Base-by-base conservation (phyloP, 2,888 invertebrate genomes). In the Neoscelio sp. region DNA sequence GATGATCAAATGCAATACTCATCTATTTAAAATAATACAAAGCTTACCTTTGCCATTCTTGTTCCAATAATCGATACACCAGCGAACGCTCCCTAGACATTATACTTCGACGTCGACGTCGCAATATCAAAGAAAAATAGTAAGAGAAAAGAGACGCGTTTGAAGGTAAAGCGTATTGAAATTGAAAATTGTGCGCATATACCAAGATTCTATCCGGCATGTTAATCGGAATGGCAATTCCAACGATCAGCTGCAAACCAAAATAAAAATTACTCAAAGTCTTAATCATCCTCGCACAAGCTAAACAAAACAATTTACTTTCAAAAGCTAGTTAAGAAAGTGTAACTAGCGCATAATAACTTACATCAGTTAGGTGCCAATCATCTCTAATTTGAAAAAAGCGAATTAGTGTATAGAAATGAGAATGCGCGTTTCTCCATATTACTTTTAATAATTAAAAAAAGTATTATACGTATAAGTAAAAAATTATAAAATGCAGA, bases 151-250 rank as follows among this genome's bases (percentile, higher is more conserved):
- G 81, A 0, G 92, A 88, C 33, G 92, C 91, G 82, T 93, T 93
- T 58, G 86, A 84, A 48, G 93, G 92, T 79, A 93, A 88, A 0
- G 88, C 23, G 85, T 94, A 94, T 85, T 94, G 94, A 86, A 93
- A 94, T 87, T 94, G 94, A 74, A 94, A 92, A 87, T 94, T 94
- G 56, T 92, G 92, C 0, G 92, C 92, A 76, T 94, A 93, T 0
- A 91, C 89, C 80, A 95, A 85, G 62, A 90, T 92, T 62, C 93
- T 89, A 44, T 92, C 93, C 0, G 91, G 90, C 5, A 92, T 91
- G 20, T 92, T 90, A 3, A 94, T 90, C 0, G 95, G 94, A 0
- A 92, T 85, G 6, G 92, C 91, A 15, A 94, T 87, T 8, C 94
- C 94, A 5, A 93, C 83, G 38, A 94, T 89, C 2, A 94, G 88